These are phyloP conservation scores for Leptobrachium ailaonicum DNA, from an alignment of 2,113 vertebrate genomes.

Conservation along the genomic window DNA sequence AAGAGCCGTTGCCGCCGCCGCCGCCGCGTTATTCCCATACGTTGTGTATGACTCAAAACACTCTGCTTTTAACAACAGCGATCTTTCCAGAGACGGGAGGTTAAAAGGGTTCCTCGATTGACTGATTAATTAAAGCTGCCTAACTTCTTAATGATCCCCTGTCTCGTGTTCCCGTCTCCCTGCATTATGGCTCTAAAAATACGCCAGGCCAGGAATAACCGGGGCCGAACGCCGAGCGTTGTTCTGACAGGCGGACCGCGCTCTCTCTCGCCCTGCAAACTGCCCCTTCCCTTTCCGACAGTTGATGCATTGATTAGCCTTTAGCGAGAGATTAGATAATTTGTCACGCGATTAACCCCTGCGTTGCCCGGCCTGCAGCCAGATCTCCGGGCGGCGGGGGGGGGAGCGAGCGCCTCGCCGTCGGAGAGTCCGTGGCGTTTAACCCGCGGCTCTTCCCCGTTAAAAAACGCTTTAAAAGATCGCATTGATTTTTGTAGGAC, in stretches of 20 bases:
- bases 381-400: too few relatives aligned
- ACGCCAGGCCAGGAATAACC: neutral
- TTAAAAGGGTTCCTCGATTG: constrained; percentile 17
- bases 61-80: neutral
- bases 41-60: neutral
- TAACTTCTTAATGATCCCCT: constrained; percentile 23
- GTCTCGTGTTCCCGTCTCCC: constrained; percentile 8
- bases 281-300: neutral
- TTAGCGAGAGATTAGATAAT: neutral
- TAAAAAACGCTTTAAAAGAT: neutral
- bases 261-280: neutral
- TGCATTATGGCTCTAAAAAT: constrained; percentile 25
- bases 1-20: neutral
- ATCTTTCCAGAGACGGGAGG: neutral
- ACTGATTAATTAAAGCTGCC: constrained; percentile 23
- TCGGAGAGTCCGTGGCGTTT: neutral
- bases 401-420: neutral
- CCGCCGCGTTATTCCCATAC: neutral
- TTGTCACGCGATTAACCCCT: constrained; percentile 14
- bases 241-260: neutral
- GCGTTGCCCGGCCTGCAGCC: neutral
- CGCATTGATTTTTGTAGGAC: constrained; percentile 1
- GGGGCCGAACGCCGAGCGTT: neutral
- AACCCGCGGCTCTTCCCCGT: neutral
- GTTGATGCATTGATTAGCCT: constrained; percentile 11